Base-by-base conservation (phyloP, 2,888 invertebrate species). In the Dinocampus coccinellae region DNA sequence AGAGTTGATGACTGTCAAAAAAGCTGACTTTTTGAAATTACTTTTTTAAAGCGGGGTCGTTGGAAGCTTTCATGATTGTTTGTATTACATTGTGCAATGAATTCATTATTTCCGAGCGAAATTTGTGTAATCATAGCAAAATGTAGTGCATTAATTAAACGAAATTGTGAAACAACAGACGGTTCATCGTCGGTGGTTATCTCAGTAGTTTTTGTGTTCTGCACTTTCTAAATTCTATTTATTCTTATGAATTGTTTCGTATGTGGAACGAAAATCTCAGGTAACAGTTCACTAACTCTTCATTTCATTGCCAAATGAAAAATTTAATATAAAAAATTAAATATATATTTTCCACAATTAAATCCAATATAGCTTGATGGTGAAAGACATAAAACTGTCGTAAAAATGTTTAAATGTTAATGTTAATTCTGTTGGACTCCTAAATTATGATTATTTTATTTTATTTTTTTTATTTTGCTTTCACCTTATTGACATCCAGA, bases 181-280 rank as follows among this genome's bases (percentile, higher is more conserved):
- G 26, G 61, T 60, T 70, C 73, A 66, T 76, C 70, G 75, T 72
- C 75, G 77, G 74, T 77, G 74, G 74, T 74, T 73, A 63, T 57
- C 60, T 34, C n/a, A 36, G 13, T 34, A 3, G 55, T 47, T 55
- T 24, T 36, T 55, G 22, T 62, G 34, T 70, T 60, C 58, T 57
- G 66, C 69, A 71, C 60, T 63, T 20, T 13, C 39, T 61, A 16
- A 36, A 61, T 36, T 61, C 16, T 36, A 36, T 20, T 29, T 20
- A 39, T 61, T 61, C 22, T 36, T 13, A 34, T 61, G 22, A 13
- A 61, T 61, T 22, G 34, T 29, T 52, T 70, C 36, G 57, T 47
- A 24, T n/a, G 6, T 11, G 10, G 3, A 33, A 57, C 62, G 16
- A 52, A 60, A 61, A 53, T 47, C 24, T 42, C 64, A 55, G 55